These are phyloP conservation scores for Falco biarmicus DNA, from an alignment of 2,797 vertebrate species.

Conservation along the genomic window DNA sequence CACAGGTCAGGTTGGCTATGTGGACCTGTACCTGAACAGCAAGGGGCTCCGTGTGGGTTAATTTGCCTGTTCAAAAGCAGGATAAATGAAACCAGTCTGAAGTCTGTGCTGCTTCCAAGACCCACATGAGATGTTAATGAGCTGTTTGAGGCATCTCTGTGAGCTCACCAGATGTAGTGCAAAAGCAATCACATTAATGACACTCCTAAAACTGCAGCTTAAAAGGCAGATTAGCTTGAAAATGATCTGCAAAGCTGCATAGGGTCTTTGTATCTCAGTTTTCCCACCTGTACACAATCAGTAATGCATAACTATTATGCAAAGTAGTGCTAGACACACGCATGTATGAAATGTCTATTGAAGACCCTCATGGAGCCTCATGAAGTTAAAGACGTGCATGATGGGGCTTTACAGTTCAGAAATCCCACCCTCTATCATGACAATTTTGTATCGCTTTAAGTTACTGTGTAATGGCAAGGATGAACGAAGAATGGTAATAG, in stretches of 20 bases:
- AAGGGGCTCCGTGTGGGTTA: background rate
- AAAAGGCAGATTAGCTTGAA: background rate
- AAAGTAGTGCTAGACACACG: background rate
- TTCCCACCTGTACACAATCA: background rate
- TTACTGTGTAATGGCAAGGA: background rate
- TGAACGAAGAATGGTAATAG: background rate
- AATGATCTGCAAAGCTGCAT: background rate
- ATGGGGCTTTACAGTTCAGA: background rate
- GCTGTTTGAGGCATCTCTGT: background rate
- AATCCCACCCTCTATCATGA: background rate
- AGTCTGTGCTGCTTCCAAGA: background rate
- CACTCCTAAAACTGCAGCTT: background rate
- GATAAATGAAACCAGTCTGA: background rate
- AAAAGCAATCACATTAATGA: background rate
- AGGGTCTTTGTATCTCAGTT: background rate
- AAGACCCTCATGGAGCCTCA: background rate
- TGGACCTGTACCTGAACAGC: background rate
- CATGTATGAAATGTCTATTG: background rate
- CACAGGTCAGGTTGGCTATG: background rate
- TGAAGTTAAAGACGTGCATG: background rate
- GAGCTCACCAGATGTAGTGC: background rate
- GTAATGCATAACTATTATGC: background rate
- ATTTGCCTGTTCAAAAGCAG: background rate
- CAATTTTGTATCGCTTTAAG: background rate
- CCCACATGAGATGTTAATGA: background rate